These are phyloP conservation scores for Adelges cooleyi DNA, from an alignment of 1,140 invertebrate species.

Conservation along the genomic window DNA sequence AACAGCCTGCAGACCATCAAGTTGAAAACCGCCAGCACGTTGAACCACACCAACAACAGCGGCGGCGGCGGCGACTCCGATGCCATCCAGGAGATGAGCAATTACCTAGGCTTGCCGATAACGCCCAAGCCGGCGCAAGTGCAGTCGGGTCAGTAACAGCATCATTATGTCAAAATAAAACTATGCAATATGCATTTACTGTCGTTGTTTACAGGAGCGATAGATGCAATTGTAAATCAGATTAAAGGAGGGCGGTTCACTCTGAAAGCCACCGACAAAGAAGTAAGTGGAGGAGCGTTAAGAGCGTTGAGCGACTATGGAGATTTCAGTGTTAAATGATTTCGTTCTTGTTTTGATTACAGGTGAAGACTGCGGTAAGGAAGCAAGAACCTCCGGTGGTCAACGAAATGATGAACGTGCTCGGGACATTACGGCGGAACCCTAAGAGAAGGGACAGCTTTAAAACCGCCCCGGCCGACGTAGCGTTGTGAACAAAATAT, in stretches of 20 bases:
- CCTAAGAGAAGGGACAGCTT: conserved; percentile 33
- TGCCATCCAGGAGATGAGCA: conserved; percentile 47
- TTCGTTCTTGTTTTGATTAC: conserved; percentile 23
- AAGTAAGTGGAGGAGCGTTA: conserved; percentile 38
- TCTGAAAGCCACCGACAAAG: conserved; percentile 45
- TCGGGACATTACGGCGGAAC: conserved; percentile 52
- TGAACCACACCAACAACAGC: conserved; percentile 25
- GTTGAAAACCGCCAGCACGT: conserved; percentile 3
- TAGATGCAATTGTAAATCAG: conserved; percentile 61
- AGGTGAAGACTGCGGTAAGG: conserved; percentile 42
- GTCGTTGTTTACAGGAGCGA: conserved; percentile 41
- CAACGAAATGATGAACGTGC: conserved; percentile 57
- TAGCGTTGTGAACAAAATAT: background rate
- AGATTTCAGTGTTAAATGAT: background rate
- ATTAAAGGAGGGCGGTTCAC: conserved; percentile 64
- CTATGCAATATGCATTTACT: conserved; percentile 2
- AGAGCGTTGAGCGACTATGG: background rate
- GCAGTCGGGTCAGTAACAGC: conserved; percentile 33
- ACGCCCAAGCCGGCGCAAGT: conserved; percentile 36
- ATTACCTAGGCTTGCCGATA: conserved; percentile 44
- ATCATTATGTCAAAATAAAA: background rate
- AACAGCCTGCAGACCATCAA: conserved; percentile 24
- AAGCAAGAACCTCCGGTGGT: conserved; percentile 49
- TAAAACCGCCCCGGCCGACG: conserved; percentile 1
- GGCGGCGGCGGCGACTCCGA: conserved; percentile 37